These are phyloP conservation scores for Cheirogaleus major DNA, from an alignment of 2,797 vertebrate species.

Conservation along the genomic window DNA sequence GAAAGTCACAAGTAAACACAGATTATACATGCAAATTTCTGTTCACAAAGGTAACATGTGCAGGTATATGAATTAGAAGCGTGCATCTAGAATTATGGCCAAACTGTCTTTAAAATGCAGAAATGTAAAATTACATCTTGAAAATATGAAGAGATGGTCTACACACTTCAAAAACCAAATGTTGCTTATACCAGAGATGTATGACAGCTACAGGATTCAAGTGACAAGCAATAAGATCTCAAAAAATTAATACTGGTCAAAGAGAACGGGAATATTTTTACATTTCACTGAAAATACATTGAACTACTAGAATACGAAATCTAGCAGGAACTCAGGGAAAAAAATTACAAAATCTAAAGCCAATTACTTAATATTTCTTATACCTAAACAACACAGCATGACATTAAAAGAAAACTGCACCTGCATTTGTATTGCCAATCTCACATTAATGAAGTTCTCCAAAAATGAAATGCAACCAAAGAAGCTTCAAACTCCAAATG, in stretches of 20 bases:
- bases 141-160: constrained; percentile 84
- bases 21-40: constrained; percentile 88
- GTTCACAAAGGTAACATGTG: constrained; percentile 85
- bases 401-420: constrained; percentile 86
- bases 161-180: constrained; percentile 84
- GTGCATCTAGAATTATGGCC: constrained; percentile 84
- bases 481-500: constrained; percentile 80
- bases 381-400: constrained; percentile 83
- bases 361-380: constrained; percentile 83
- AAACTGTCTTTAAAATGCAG: constrained; percentile 82
- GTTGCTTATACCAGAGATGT: constrained; percentile 84
- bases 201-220: constrained; percentile 85
- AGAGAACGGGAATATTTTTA: constrained; percentile 83
- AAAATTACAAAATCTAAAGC: constrained; percentile 83
- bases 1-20: constrained; percentile 89
- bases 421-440: constrained; percentile 76
- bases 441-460: constrained; percentile 80
- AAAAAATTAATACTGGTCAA: constrained; percentile 88
- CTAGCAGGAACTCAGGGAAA: constrained; percentile 81
- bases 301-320: constrained; percentile 82
- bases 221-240: constrained; percentile 86
- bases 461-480: constrained; percentile 84
- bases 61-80: constrained; percentile 87
- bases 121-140: constrained; percentile 83
- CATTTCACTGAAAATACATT: constrained; percentile 85